Conservation (phyloP, 2,888 invertebrate species). For the Molorchus minor region DNA sequence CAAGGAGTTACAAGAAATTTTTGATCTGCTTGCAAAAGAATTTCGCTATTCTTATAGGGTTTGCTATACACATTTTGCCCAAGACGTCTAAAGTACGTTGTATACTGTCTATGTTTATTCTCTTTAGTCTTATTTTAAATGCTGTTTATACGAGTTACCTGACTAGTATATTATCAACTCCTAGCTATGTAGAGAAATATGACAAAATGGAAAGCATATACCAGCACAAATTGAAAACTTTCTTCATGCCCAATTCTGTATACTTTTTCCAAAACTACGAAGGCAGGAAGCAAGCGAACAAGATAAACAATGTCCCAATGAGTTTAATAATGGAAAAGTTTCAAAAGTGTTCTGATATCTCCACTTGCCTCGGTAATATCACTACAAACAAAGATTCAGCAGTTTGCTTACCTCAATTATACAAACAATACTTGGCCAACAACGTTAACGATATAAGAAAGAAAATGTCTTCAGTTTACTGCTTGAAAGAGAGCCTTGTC, state of each 20-base stretch:
- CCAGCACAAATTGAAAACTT: constrained; percentile 44
- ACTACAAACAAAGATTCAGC: constrained; percentile 43
- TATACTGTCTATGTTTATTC: constrained; percentile 43
- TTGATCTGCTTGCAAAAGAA: neutral
- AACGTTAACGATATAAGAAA: constrained; percentile 44
- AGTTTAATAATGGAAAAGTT: constrained; percentile 26
- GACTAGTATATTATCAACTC: constrained; percentile 48
- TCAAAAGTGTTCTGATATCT: constrained; percentile 41
- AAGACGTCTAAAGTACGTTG: constrained; percentile 39
- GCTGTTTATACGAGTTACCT: constrained; percentile 49
- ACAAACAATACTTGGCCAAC: constrained; percentile 48
- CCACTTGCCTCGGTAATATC: constrained; percentile 45
- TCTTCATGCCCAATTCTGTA: constrained; percentile 40
- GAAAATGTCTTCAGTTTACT: constrained; percentile 44
- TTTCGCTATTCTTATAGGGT: neutral
- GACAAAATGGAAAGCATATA: constrained; percentile 45
- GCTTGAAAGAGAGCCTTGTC: constrained; percentile 49
- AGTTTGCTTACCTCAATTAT: constrained; percentile 48
- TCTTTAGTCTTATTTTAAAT: constrained; percentile 47
- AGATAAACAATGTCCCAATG: constrained; percentile 27
- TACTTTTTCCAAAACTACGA: constrained; percentile 40
- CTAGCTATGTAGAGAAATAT: constrained; percentile 48
- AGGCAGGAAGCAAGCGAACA: neutral
- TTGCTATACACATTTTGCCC: constrained; percentile 40
- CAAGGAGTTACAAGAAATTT: neutral